Conservation (phyloP, 2,113 vertebrate species). For the Cacatua alba region DNA sequence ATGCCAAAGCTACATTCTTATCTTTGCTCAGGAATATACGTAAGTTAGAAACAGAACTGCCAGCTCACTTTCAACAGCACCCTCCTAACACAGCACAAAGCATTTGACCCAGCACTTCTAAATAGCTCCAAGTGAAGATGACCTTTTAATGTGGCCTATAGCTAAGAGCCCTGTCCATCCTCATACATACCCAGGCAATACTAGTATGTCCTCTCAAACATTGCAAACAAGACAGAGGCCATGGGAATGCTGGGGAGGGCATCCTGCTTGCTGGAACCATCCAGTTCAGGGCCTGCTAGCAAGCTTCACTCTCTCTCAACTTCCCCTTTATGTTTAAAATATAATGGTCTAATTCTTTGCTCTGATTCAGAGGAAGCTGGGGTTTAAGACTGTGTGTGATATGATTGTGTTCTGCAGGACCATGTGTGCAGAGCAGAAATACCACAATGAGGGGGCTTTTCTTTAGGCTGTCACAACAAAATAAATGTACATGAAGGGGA, state of each 20-base stretch:
- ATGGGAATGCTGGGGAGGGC: background rate
- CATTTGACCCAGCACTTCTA: background rate
- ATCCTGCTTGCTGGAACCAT: background rate
- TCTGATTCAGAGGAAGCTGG: constrained; percentile 61
- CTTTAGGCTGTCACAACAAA: background rate
- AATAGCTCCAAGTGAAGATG: background rate
- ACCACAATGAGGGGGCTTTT: constrained; percentile 1
- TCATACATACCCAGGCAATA: background rate
- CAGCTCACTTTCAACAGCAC: fast-evolving
- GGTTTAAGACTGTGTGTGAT: constrained; percentile 39
- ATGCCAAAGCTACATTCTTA: background rate
- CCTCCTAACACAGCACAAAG: background rate
- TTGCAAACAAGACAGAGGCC: background rate
- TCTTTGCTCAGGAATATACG: background rate
- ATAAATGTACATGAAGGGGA: background rate
- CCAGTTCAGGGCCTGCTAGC: background rate
- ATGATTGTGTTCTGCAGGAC: constrained; percentile 61
- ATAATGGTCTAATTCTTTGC: constrained; percentile 63
- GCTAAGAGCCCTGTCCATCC: background rate
- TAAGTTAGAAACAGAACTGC: background rate
- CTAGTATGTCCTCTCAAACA: fast-evolving
- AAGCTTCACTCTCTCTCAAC: constrained; percentile 8
- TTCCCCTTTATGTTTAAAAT: constrained; percentile 59
- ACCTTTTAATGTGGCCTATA: background rate
- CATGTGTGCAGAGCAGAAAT: constrained; percentile 20